Conservation (phyloP, 1,140 invertebrate species). For the Euglossa dilemma region DNA sequence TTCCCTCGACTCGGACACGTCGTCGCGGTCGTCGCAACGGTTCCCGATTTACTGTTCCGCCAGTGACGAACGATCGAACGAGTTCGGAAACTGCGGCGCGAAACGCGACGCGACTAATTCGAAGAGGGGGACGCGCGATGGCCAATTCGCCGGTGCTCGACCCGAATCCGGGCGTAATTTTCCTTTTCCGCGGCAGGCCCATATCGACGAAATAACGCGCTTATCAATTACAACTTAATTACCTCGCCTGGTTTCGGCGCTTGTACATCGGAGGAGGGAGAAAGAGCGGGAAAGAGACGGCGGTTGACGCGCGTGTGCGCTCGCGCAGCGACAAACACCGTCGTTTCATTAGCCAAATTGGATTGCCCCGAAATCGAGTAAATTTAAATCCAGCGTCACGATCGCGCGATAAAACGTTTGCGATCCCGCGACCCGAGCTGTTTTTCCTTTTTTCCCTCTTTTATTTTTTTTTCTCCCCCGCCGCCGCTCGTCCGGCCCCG, state of each 20-base stretch:
- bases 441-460: too few species aligned
- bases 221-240: slow-evolving; percentile 69
- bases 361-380: slow-evolving; percentile 63
- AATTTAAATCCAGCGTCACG: slow-evolving; percentile 62
- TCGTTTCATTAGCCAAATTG: slow-evolving; percentile 68
- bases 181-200: slow-evolving; percentile 34
- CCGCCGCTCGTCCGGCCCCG: not conserved
- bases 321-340: slow-evolving; percentile 52
- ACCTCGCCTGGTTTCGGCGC: slow-evolving; percentile 43
- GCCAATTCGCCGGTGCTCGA: not conserved
- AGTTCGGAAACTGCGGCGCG: too few species aligned
- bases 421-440: slow-evolving; percentile 49
- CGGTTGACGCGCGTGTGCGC: not conserved
- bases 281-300: not conserved
- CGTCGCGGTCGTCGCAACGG: too few species aligned
- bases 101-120: too few species aligned
- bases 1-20: too few species aligned
- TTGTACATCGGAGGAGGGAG: slow-evolving; percentile 16
- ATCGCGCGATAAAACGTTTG: slow-evolving; percentile 59
- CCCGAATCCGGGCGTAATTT: slow-evolving; percentile 45
- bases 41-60: too few species aligned
- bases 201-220: slow-evolving; percentile 60
- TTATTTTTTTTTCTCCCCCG: not conserved
- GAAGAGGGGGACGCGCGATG: not conserved
- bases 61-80: too few species aligned